These are phyloP conservation scores for Dioctria linearis DNA, from an alignment of 2,888 invertebrate species.

Conservation along the genomic window DNA sequence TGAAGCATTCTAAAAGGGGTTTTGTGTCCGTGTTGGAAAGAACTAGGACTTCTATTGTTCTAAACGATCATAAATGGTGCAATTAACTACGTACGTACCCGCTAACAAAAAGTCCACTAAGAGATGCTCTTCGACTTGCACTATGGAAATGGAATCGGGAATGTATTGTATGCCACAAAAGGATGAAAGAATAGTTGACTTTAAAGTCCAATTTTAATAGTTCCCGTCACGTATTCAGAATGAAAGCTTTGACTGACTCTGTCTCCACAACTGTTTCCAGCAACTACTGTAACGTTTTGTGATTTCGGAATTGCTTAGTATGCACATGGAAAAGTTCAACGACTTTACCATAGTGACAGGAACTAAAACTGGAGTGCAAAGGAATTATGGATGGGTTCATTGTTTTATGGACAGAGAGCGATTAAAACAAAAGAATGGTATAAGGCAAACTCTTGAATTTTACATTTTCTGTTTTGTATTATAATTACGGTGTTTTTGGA, in stretches of 20 bases:
- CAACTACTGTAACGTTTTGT: background rate
- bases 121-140: conserved; percentile 2
- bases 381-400: conserved; percentile 7
- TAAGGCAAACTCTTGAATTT: background rate
- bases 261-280: conserved; percentile 17
- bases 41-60: conserved; percentile 41
- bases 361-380: conserved; percentile 30
- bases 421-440: conserved; percentile 32
- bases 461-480: background rate
- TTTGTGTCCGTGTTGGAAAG: conserved; percentile 24
- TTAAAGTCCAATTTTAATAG: conserved; percentile 49
- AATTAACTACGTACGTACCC: conserved; percentile 41
- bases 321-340: conserved; percentile 23
- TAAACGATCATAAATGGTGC: conserved; percentile 50
- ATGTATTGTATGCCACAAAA: conserved; percentile 36
- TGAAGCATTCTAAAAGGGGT: too few relatives aligned
- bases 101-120: conserved; percentile 13
- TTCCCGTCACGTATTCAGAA: conserved; percentile 35
- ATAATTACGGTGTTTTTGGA: background rate
- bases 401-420: conserved; percentile 21
- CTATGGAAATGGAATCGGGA: conserved; percentile 15
- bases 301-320: background rate
- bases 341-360: background rate
- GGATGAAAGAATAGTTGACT: conserved; percentile 42
- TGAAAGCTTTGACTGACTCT: conserved; percentile 5